These are phyloP conservation scores for Ostrea denselamellosa DNA, from an alignment of 1,140 invertebrate genomes.

Conservation along the genomic window DNA sequence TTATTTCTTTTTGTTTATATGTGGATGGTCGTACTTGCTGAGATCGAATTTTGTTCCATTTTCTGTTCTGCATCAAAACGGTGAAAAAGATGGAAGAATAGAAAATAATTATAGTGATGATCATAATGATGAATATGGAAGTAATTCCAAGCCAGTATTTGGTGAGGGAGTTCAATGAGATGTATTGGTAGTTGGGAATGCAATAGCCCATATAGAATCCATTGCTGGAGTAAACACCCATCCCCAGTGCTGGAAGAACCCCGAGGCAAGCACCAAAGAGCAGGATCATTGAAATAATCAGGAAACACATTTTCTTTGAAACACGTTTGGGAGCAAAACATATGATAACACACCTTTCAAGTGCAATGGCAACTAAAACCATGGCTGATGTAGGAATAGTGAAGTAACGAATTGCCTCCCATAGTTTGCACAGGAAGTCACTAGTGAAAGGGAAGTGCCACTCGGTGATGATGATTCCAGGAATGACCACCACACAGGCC, in stretches of 20 bases:
- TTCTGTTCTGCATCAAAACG: constrained; percentile 61
- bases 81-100: constrained; percentile 66
- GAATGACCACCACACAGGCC: constrained; percentile 67
- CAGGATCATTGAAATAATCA: constrained; percentile 58
- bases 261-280: constrained; percentile 56
- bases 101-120: constrained; percentile 60
- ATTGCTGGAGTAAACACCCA: constrained; percentile 60
- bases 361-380: constrained; percentile 66
- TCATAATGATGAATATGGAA: constrained; percentile 60
- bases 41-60: constrained; percentile 48
- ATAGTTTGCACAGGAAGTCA: constrained; percentile 65
- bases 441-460: constrained; percentile 65
- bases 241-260: constrained; percentile 61
- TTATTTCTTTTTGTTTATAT: not conserved
- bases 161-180: constrained; percentile 48
- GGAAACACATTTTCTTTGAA: constrained; percentile 49
- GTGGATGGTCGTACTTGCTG: not conserved
- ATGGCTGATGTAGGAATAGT: constrained; percentile 67
- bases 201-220: constrained; percentile 61
- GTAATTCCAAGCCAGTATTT: constrained; percentile 68
- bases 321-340: constrained; percentile 54
- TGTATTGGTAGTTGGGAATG: constrained; percentile 55
- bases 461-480: constrained; percentile 64
- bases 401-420: constrained; percentile 61
- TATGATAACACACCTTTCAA: constrained; percentile 69